Percentiles rank a stretch among this genome's conserved stretches.
Evolutionary conservation across 2,888 invertebrate genomes (phyloP).

Genomic region (Ornithoptera priamus): DNA sequence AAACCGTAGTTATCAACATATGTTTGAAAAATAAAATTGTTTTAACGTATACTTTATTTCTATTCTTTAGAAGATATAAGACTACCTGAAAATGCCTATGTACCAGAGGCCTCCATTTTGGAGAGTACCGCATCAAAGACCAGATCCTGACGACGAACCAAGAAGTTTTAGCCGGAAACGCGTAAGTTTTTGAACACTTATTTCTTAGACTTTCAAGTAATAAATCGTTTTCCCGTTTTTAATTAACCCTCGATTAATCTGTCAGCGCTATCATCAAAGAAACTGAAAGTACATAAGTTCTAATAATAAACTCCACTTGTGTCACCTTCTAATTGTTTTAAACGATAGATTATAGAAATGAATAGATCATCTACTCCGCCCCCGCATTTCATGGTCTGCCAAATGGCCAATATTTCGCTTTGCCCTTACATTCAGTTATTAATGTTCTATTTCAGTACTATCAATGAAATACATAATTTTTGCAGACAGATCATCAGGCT

Average conservation of each 20-base stretch:
- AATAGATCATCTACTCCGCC: slow-evolving; percentile 25
- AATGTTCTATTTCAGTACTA: slow-evolving; percentile 28
- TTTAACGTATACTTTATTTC: slow-evolving; percentile 30
- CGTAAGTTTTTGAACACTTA: slow-evolving; percentile 12
- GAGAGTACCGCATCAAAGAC: slow-evolving; percentile 73
- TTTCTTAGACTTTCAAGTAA: not conserved
- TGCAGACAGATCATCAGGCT: slow-evolving; percentile 17
- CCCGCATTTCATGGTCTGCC: slow-evolving; percentile 27
- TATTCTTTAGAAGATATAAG: slow-evolving; percentile 41
- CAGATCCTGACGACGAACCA: slow-evolving; percentile 66
- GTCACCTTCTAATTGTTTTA: slow-evolving; percentile 19
- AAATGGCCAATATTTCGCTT: slow-evolving; percentile 26
- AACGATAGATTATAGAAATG: slow-evolving; percentile 14
- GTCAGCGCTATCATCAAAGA: slow-evolving; percentile 24
- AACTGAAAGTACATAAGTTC: slow-evolving; percentile 23
- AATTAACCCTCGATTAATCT: slow-evolving; percentile 19
- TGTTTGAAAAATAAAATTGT: not conserved
- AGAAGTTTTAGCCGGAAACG: slow-evolving; percentile 55
- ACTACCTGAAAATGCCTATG: slow-evolving; percentile 61
- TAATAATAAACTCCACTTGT: slow-evolving; percentile 21
- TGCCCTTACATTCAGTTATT: slow-evolving; percentile 36
- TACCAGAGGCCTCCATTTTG: slow-evolving; percentile 84
- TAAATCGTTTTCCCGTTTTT: slow-evolving; percentile 10
- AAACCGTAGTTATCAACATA: not conserved
- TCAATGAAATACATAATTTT: slow-evolving; percentile 19